Evolutionary conservation across 2,797 vertebrate species (phyloP).

Genomic region (Dryobates pubescens): DNA sequence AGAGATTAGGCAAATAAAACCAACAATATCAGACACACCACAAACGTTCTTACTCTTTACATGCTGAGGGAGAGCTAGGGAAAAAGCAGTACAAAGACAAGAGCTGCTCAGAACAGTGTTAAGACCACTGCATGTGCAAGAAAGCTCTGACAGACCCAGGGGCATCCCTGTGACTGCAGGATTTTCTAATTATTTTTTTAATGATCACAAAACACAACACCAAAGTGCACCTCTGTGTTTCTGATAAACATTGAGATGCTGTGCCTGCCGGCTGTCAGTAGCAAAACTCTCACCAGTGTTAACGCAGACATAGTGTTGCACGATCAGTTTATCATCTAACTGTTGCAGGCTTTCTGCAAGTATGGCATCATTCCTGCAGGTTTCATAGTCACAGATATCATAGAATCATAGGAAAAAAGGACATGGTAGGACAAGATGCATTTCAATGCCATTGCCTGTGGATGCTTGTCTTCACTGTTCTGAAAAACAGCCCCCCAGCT

Average conservation of each 20-base stretch:
- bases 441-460: rapidly evolving
- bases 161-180: background rate
- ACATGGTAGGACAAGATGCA: background rate
- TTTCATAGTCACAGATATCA: background rate
- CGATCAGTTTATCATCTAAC: background rate
- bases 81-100: background rate
- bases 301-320: background rate
- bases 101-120: background rate
- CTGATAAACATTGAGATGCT: background rate
- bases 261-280: background rate
- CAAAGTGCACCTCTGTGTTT: background rate
- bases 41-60: background rate
- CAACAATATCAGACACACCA: background rate
- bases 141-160: background rate
- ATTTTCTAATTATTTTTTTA: background rate
- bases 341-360: background rate
- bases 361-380: background rate
- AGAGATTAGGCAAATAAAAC: background rate
- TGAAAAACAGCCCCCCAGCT: background rate
- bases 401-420: background rate
- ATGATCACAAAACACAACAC: background rate
- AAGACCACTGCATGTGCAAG: background rate
- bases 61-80: background rate
- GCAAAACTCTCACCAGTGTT: background rate
- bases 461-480: background rate